Evolutionary conservation across 1,140 invertebrate species (phyloP).

Genomic region (Rhopalosiphum maidis): DNA sequence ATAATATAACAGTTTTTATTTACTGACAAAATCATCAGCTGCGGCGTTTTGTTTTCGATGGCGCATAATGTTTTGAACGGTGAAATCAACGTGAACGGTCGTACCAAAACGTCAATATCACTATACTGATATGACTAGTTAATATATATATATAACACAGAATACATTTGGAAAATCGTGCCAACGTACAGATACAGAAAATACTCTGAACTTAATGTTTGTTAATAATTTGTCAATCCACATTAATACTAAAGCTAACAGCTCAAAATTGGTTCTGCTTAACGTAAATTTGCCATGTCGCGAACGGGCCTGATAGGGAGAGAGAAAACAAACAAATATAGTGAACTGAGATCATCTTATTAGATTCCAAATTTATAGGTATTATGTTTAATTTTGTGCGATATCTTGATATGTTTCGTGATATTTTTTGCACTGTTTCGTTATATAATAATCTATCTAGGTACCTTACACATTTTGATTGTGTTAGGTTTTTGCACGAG

Average conservation of each 20-base stretch:
- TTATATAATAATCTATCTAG: not conserved
- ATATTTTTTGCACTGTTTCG: not conserved
- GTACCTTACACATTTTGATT: not conserved
- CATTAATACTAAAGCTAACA: not conserved
- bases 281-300: too few relatives aligned
- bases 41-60: not conserved
- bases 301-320: not conserved
- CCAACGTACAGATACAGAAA: too few relatives aligned
- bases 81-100: not conserved
- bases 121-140: not conserved
- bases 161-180: not conserved
- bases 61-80: not conserved
- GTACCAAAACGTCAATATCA: not conserved
- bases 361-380: not conserved
- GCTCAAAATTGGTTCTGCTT: not conserved
- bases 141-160: too few relatives aligned
- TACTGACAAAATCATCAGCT: not conserved
- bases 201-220: too few relatives aligned
- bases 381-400: not conserved
- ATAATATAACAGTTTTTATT: not conserved
- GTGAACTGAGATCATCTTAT: not conserved
- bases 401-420: too few relatives aligned
- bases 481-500: not conserved
- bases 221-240: too few relatives aligned
- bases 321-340: not conserved